Percentiles rank a stretch among this genome's conserved stretches.
phyloP scores from a whole-genome alignment of 2,113 vertebrate species.

The Oreamnos americanus region DNA sequence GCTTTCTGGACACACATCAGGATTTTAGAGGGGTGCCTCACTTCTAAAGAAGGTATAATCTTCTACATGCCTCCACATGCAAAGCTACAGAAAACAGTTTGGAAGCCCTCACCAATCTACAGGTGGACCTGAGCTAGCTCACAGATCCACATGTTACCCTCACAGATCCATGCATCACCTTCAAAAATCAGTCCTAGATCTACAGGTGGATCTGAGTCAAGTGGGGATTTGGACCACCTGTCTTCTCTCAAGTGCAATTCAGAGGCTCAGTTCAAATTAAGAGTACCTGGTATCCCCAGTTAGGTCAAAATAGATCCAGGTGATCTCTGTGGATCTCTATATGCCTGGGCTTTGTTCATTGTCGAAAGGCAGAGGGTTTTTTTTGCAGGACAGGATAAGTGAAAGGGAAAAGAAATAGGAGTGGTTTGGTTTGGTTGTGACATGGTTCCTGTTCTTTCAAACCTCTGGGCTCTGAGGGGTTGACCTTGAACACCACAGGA shows the following conservation, averaged over 20 bases:
- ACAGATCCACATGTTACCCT: background rate
- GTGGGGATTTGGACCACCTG: background rate
- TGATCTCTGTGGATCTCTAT: background rate
- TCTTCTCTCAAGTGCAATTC: background rate
- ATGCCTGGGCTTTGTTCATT: background rate
- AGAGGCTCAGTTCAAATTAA: background rate
- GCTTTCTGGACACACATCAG: background rate
- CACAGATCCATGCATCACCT: background rate
- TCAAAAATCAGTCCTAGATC: background rate
- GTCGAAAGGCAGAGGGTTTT: background rate
- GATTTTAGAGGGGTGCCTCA: background rate
- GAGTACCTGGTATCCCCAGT: background rate
- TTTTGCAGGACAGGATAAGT: background rate
- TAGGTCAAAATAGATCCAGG: background rate
- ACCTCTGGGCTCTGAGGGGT: background rate
- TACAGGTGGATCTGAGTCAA: background rate
- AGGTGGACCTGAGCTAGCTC: background rate
- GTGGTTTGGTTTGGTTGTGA: background rate
- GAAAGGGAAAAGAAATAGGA: background rate
- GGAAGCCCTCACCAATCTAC: background rate
- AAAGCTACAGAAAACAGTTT: background rate
- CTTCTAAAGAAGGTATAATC: background rate
- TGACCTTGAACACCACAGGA: background rate
- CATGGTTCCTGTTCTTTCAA: background rate
- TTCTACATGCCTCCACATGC: background rate